These are phyloP conservation scores for Peromyscus eremicus DNA, from an alignment of 2,797 vertebrate species.

Conservation along the genomic window DNA sequence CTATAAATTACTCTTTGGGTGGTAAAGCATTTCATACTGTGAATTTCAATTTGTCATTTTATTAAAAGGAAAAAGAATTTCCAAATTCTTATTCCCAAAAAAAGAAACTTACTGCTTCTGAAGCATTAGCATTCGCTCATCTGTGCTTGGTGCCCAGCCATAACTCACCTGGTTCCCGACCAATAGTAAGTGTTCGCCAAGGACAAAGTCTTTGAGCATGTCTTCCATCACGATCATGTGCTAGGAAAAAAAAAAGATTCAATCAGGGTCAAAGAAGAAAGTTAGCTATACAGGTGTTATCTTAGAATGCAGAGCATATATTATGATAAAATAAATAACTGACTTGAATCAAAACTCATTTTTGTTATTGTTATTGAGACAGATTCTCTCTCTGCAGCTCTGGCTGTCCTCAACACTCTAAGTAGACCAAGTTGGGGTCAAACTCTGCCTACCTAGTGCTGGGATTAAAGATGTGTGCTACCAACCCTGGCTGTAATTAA, in stretches of 20 bases:
- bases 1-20: not conserved
- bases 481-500: not conserved
- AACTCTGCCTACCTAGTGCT: not conserved
- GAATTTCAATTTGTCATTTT: constrained; percentile 26
- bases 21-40: not conserved
- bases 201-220: constrained; percentile 98
- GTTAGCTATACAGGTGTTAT: not conserved
- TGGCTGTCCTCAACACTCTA: not conserved
- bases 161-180: constrained; percentile 98
- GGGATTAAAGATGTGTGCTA: not conserved
- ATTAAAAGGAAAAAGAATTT: not conserved
- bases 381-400: not conserved
- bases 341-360: constrained; percentile 2
- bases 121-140: not conserved
- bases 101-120: constrained; percentile 32
- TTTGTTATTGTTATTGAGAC: not conserved
- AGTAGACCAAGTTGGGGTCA: not conserved
- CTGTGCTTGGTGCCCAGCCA: not conserved
- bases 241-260: constrained; percentile 86
- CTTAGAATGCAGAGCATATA: not conserved
- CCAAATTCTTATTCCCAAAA: not conserved
- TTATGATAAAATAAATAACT: constrained; percentile 3
- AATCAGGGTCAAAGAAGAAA: constrained; percentile 19
- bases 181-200: constrained; percentile 97
- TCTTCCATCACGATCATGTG: constrained; percentile 98